These are phyloP conservation scores for Siniperca chuatsi DNA, from an alignment of 2,113 vertebrate species.

Conservation along the genomic window DNA sequence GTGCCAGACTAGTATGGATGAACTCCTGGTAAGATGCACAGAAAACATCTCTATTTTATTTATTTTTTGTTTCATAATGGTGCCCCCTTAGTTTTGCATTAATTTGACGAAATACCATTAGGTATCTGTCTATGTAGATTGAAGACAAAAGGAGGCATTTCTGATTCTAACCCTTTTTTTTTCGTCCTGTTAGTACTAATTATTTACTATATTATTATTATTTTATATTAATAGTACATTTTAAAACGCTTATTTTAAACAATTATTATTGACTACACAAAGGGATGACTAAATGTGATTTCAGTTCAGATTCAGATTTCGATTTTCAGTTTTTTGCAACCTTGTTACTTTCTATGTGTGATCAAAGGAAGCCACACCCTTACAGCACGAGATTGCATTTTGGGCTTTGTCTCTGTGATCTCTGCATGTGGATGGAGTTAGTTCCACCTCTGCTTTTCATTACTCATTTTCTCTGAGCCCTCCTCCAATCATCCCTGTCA, in stretches of 20 bases:
- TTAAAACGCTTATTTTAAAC: not conserved
- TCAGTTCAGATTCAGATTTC: too few species aligned
- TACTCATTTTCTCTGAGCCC: constrained; percentile 49
- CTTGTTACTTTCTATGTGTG: constrained; percentile 18
- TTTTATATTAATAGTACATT: not conserved
- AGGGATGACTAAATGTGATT: not conserved
- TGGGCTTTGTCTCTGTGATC: constrained; percentile 33
- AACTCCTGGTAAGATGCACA: constrained; percentile 89
- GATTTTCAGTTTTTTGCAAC: not conserved
- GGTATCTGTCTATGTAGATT: not conserved
- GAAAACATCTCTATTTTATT: too few species aligned
- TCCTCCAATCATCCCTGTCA: constrained; percentile 60
- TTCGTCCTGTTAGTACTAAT: not conserved
- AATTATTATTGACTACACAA: not conserved
- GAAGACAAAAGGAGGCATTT: not conserved
- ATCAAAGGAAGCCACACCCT: constrained; percentile 34
- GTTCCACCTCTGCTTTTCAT: constrained; percentile 72
- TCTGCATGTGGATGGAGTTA: constrained; percentile 30
- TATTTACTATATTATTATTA: not conserved
- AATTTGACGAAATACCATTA: too few species aligned
- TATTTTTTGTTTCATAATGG: too few species aligned
- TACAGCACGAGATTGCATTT: constrained; percentile 19
- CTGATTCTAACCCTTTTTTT: not conserved
- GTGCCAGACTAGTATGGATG: constrained; percentile 98
- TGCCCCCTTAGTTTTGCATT: too few species aligned